phyloP scores from a whole-genome alignment of 2,797 vertebrate genomes.

The Thunnus albacares region DNA sequence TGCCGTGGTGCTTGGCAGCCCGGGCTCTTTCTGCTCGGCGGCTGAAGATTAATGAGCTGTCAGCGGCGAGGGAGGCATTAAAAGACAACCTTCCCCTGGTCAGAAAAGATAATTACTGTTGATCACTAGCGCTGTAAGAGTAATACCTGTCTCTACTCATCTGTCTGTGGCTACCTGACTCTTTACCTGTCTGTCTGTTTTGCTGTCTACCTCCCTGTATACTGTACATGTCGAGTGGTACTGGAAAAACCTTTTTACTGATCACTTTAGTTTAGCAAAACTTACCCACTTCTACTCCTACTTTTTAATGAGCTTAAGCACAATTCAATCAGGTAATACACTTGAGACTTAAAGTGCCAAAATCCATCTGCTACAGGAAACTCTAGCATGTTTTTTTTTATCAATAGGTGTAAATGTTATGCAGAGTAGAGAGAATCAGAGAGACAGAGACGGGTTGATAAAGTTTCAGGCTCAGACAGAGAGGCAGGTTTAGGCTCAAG shows the following conservation, averaged over 20 bases:
- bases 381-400: too few relatives aligned
- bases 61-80: conserved; percentile 62
- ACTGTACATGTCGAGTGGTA: too few relatives aligned
- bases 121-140: conserved; percentile 64
- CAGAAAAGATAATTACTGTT: conserved; percentile 74
- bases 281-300: too few relatives aligned
- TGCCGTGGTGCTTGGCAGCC: conserved; percentile 45
- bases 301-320: too few relatives aligned
- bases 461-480: neutral
- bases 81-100: conserved; percentile 64
- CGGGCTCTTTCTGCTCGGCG: conserved; percentile 44
- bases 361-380: too few relatives aligned
- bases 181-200: conserved; percentile 13
- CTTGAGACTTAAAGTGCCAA: too few relatives aligned
- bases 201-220: too few relatives aligned
- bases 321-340: too few relatives aligned
- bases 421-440: too few relatives aligned
- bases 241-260: neutral
- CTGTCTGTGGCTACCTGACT: conserved; percentile 20
- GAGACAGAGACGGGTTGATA: too few relatives aligned
- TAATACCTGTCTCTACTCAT: conserved; percentile 38
- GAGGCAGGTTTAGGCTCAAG: neutral
- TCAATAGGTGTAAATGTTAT: too few relatives aligned
- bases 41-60: conserved; percentile 83
- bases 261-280: too few relatives aligned